phyloP scores from a whole-genome alignment of 2,888 invertebrate genomes.

The Aleiodes leptofemur region DNA sequence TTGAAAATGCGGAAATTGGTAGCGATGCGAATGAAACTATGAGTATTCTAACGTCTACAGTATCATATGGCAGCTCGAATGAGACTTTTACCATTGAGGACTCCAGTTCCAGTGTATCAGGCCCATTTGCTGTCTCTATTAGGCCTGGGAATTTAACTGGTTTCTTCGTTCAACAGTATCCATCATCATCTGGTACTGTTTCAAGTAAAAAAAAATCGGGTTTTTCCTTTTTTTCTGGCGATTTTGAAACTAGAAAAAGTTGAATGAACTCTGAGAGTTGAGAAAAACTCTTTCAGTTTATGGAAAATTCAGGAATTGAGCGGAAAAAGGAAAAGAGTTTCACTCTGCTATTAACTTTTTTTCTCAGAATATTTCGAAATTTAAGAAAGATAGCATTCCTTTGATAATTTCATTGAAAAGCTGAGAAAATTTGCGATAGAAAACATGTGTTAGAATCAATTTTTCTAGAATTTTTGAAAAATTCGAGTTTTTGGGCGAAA shows the following conservation, averaged over 20 bases:
- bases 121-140: conserved; percentile 27
- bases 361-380: too few species aligned
- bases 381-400: too few species aligned
- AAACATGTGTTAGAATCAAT: too few species aligned
- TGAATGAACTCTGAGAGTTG: background rate
- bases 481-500: too few species aligned
- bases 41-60: background rate
- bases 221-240: too few species aligned
- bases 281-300: background rate
- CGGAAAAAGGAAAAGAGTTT: background rate
- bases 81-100: conserved; percentile 19
- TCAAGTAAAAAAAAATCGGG: conserved; percentile 13
- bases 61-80: conserved; percentile 21
- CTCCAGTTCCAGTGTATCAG: conserved; percentile 9
- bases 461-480: too few species aligned
- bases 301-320: background rate
- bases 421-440: too few species aligned
- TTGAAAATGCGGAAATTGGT: conserved; percentile 40
- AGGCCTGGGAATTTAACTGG: conserved; percentile 16
- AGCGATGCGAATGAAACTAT: conserved; percentile 14
- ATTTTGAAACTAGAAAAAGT: background rate
- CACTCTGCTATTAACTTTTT: too few species aligned
- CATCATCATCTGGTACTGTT: conserved; percentile 17
- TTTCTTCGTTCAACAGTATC: conserved; percentile 8
- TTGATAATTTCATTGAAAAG: too few species aligned